phyloP scores from a whole-genome alignment of 1,140 invertebrate genomes.

The Prorops nasuta region DNA sequence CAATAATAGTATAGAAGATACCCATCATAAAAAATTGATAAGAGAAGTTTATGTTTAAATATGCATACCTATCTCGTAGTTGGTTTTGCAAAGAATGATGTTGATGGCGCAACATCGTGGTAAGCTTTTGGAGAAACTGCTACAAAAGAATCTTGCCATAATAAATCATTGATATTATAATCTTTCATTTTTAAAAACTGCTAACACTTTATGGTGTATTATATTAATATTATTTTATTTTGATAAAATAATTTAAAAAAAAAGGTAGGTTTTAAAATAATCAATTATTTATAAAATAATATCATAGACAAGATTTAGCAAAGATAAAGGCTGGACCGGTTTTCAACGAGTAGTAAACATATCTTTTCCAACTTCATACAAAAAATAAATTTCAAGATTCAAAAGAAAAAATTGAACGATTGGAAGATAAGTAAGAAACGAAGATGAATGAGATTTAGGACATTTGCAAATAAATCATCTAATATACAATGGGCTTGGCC shows the following conservation, averaged over 20 bases:
- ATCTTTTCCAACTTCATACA: too few relatives aligned
- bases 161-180: neutral
- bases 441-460: too few relatives aligned
- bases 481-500: conserved; percentile 45
- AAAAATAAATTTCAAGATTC: too few relatives aligned
- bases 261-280: neutral
- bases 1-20: neutral
- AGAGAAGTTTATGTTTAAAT: neutral
- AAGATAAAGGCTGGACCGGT: too few relatives aligned
- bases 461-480: conserved; percentile 2
- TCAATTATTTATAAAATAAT: too few relatives aligned
- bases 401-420: too few relatives aligned
- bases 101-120: conserved; percentile 40
- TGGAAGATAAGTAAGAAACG: too few relatives aligned
- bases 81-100: conserved; percentile 45
- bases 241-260: neutral
- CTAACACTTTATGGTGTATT: neutral
- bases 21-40: conserved; percentile 2
- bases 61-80: conserved; percentile 37
- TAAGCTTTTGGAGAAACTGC: conserved; percentile 3
- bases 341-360: too few relatives aligned
- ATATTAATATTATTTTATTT: too few relatives aligned
- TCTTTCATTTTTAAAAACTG: neutral
- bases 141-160: conserved; percentile 1
- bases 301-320: too few relatives aligned